Evolutionary conservation across 2,888 invertebrate species (phyloP).

Genomic region (Cacoxenus indagator): DNA sequence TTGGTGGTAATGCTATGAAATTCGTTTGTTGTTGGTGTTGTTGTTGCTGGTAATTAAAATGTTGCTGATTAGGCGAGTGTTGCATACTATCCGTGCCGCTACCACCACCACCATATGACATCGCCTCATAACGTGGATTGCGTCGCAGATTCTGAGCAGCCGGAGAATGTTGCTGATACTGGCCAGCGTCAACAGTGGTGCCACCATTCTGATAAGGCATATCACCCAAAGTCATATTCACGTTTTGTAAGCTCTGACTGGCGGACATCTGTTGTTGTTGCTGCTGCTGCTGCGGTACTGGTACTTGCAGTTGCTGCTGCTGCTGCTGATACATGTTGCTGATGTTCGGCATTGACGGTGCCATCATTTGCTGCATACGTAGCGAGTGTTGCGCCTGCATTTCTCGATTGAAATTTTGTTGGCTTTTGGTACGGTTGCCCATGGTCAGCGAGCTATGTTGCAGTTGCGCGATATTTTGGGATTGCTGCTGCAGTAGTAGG

Average conservation of each 20-base stretch:
- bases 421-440: slow-evolving; percentile 61
- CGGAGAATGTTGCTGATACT: slow-evolving; percentile 51
- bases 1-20: slow-evolving; percentile 63
- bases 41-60: slow-evolving; percentile 32
- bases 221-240: slow-evolving; percentile 55
- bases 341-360: slow-evolving; percentile 72
- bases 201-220: slow-evolving; percentile 49
- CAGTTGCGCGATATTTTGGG: slow-evolving; percentile 46
- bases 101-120: slow-evolving; percentile 27
- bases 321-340: slow-evolving; percentile 63
- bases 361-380: slow-evolving; percentile 70
- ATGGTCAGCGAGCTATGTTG: slow-evolving; percentile 55
- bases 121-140: slow-evolving; percentile 49
- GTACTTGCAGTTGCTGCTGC: slow-evolving; percentile 48
- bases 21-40: slow-evolving; percentile 69
- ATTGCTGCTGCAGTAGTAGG: slow-evolving; percentile 54
- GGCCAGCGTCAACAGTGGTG: slow-evolving; percentile 17
- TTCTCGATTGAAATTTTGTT: slow-evolving; percentile 65
- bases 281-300: slow-evolving; percentile 46
- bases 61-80: slow-evolving; percentile 63
- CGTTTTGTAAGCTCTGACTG: slow-evolving; percentile 71
- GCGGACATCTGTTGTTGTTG: slow-evolving; percentile 49
- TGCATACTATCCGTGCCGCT: slow-evolving; percentile 15
- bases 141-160: slow-evolving; percentile 47
- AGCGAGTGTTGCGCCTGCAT: slow-evolving; percentile 62